Percentiles rank a stretch among this genome's conserved stretches.
These are phyloP conservation scores for Gymnocypris eckloni DNA, from an alignment of 2,797 vertebrate genomes.

Conservation along the genomic window DNA sequence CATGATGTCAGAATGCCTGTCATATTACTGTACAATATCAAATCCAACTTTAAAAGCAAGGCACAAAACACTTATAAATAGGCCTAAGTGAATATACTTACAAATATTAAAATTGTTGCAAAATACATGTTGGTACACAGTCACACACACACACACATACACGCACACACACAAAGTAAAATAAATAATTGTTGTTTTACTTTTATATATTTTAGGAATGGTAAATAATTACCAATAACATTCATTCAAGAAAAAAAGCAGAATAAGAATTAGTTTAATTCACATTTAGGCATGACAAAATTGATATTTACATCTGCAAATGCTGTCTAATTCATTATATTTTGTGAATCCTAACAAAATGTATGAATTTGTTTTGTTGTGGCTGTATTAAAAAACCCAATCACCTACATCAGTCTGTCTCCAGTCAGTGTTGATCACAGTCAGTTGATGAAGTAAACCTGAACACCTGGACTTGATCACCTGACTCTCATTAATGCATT, in stretches of 20 bases:
- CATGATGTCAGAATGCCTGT: background rate
- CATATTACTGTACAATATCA: background rate
- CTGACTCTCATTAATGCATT: background rate
- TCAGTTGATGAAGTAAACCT: constrained; percentile 17
- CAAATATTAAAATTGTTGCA: background rate
- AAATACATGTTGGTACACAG: background rate
- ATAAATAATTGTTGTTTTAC: background rate
- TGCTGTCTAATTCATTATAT: background rate
- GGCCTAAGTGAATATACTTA: background rate
- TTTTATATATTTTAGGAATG: background rate
- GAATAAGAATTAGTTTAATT: background rate
- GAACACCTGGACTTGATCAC: constrained; percentile 7
- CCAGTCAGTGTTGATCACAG: background rate
- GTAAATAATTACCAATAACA: background rate
- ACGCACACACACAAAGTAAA: background rate
- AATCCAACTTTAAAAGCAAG: background rate
- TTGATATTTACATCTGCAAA: background rate
- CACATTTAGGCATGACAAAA: background rate
- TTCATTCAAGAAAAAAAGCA: background rate
- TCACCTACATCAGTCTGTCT: background rate
- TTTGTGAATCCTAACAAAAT: background rate
- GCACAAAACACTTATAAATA: background rate
- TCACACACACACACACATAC: too few relatives aligned
- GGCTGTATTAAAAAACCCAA: background rate
- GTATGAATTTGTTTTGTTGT: background rate